These are phyloP conservation scores for Arremon aurantiirostris DNA, from an alignment of 2,797 vertebrate species.

Conservation along the genomic window DNA sequence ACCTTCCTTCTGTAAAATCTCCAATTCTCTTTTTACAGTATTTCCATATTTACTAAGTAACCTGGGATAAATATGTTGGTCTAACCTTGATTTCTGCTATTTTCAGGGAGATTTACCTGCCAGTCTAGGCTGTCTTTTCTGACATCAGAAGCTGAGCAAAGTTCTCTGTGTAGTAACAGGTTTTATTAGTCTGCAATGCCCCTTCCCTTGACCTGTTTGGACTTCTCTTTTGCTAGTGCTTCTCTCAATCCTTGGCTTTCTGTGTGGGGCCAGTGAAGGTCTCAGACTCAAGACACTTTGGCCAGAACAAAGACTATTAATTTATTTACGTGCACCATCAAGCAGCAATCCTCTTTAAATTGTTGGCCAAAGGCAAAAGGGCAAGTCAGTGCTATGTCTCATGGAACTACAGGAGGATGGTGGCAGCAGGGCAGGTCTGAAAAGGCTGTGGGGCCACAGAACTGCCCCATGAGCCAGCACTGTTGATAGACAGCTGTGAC, in stretches of 20 bases:
- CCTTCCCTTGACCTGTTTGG: slow-evolving; percentile 10
- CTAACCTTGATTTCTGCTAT: not conserved
- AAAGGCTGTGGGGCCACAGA: not conserved
- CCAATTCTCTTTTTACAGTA: not conserved
- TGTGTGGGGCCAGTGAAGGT: not conserved
- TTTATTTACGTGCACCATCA: not conserved
- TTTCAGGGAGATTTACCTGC: slow-evolving; percentile 38
- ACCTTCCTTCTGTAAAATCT: not conserved
- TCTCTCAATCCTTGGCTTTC: not conserved
- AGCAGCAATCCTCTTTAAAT: not conserved
- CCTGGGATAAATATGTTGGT: not conserved
- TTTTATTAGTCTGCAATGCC: slow-evolving; percentile 10
- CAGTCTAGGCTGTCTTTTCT: not conserved
- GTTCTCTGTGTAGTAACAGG: not conserved
- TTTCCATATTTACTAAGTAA: slow-evolving; percentile 4
- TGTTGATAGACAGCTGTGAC: not conserved
- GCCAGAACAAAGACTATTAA: not conserved
- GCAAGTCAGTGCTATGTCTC: not conserved
- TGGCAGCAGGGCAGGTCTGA: not conserved
- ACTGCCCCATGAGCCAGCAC: not conserved
- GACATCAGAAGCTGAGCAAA: slow-evolving; percentile 12
- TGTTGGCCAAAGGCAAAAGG: not conserved
- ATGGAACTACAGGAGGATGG: not conserved
- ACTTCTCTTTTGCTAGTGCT: not conserved
- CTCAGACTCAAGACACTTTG: not conserved